These are phyloP conservation scores for Sinopyrophorus schimmeli DNA, from an alignment of 2,888 invertebrate genomes.

Conservation along the genomic window DNA sequence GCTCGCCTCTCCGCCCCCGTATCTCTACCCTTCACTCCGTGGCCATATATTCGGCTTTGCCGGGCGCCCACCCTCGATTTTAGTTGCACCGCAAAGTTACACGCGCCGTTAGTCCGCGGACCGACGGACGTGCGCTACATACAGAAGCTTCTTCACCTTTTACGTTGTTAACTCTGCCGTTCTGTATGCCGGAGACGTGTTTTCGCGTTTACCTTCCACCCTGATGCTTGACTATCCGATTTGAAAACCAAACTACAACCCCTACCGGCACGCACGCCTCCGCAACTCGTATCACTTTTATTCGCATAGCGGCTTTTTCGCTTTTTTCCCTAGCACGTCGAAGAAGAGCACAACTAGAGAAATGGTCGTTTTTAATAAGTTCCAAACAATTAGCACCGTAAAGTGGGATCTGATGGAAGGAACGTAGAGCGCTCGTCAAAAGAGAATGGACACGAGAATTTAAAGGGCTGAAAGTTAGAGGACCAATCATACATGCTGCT, in stretches of 20 bases:
- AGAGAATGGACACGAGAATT: too few relatives aligned
- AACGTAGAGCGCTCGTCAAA: too few relatives aligned
- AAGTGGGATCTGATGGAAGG: too few relatives aligned
- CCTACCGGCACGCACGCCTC: too few relatives aligned
- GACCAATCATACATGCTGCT: too few relatives aligned
- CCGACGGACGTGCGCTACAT: conserved; percentile 40
- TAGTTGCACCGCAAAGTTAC: conserved; percentile 48
- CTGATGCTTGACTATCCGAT: conserved; percentile 29
- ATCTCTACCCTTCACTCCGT: conserved; percentile 36
- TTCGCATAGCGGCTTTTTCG: too few relatives aligned
- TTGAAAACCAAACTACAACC: conserved; percentile 19
- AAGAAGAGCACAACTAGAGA: too few relatives aligned
- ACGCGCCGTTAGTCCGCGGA: conserved; percentile 54
- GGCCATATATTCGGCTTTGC: conserved; percentile 40
- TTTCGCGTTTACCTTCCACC: conserved; percentile 39
- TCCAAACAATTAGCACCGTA: too few relatives aligned
- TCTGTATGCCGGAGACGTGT: conserved; percentile 45
- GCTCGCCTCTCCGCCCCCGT: conserved; percentile 28
- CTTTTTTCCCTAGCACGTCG: too few relatives aligned
- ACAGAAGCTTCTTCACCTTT: conserved; percentile 42
- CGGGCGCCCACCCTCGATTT: conserved; percentile 37
- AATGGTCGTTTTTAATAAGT: too few relatives aligned
- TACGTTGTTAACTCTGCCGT: conserved; percentile 44
- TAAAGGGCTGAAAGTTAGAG: too few relatives aligned
- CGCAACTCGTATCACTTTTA: too few relatives aligned